Conservation (phyloP, 2,797 vertebrate species). For the Scleropages formosus region DNA sequence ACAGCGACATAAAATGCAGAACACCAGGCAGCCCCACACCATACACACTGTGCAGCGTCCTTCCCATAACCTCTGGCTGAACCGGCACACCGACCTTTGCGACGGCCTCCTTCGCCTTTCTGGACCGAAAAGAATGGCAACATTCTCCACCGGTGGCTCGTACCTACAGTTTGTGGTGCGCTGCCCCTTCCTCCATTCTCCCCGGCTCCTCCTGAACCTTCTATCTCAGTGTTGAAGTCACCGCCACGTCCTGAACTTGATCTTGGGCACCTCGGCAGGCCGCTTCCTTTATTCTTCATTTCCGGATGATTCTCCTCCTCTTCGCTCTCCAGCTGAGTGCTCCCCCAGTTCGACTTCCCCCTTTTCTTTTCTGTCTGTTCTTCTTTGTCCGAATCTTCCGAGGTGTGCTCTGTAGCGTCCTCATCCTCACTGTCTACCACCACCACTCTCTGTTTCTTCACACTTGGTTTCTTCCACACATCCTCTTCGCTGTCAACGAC, state of each 20-base stretch:
- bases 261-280: not conserved
- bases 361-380: constrained; percentile 29
- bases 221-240: constrained; percentile 24
- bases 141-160: constrained; percentile 20
- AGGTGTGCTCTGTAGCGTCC: not conserved
- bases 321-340: constrained; percentile 27
- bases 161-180: not conserved
- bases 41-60: too few relatives aligned
- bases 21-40: not conserved
- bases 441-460: not conserved
- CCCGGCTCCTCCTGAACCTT: not conserved
- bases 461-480: constrained; percentile 28
- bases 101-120: constrained; percentile 6
- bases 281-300: not conserved
- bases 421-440: constrained; percentile 30
- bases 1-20: not conserved
- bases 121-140: constrained; percentile 29
- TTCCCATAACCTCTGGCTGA: not conserved
- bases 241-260: not conserved
- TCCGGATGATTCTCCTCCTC: constrained; percentile 40
- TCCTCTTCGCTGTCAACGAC: constrained; percentile 39
- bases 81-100: not conserved
- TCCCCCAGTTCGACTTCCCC: constrained; percentile 38
- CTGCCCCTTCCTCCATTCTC: not conserved
- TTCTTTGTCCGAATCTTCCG: not conserved